Base-by-base conservation (phyloP, 2,888 invertebrate species). In the Clivina fossor region DNA sequence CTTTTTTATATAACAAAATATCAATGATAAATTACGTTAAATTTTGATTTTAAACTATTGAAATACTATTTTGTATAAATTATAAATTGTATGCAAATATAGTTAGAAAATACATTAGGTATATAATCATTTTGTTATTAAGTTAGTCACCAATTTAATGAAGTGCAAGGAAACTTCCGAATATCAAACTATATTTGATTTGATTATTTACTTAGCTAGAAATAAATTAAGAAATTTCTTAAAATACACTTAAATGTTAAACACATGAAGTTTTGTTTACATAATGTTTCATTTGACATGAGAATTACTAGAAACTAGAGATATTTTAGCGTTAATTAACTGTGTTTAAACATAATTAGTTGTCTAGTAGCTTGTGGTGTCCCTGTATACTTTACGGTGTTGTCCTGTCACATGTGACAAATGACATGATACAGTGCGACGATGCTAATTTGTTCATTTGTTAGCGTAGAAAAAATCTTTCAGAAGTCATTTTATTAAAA, bases 281-380 rank as follows among this genome's bases (percentile, higher is more conserved):
- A 30, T 11, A 30, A 30, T 9, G n/a, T 3, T 30, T 30, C 13
- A 30, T 9, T 30, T n/a, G n/a, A n/a, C 33, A 35, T 22, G 37
- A 19, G 33, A 32, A 47, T 9, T 15, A 22, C 41, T 15, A 28
- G 28, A 5, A 26, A 24, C 43, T n/a, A 43, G 26, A 15, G n/a
- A 9, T 48, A 48, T 48, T 48, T 48, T 48, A 48, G 35, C 37
- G 35, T 37, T 48, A 48, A 48, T 48, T 48, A 48, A 48, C 48
- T 18, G 47, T 11, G 11, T 30, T 9, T n/a, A 30, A 30, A n/a
- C 4, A 30, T n/a, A n/a, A n/a, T n/a, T n/a, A n/a, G n/a, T n/a
- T 16, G 26, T 26, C 13, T 43, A 43, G 26, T 32, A 19, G 20
- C 32, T 16, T 47, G 33, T 20, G 19, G 16, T 13, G 19, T 19